A percentile compares a stretch with the other conserved stretches of the same genome.
Evolutionary conservation across 2,113 vertebrate species (phyloP).

Genomic region (Arenaria interpres): DNA sequence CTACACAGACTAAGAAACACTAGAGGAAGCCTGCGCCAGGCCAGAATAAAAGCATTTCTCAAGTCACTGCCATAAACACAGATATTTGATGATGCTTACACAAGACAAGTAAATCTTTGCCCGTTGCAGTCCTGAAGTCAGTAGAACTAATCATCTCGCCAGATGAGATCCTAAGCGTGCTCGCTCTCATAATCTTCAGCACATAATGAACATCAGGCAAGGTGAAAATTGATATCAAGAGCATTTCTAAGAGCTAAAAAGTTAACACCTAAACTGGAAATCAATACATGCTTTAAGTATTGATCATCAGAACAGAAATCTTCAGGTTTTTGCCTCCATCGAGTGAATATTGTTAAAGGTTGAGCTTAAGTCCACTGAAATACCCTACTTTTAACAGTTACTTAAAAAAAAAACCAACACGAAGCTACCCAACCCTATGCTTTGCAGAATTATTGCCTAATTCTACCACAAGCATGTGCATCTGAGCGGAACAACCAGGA

Average conservation of each 20-base stretch:
- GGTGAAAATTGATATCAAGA: constrained; percentile 48
- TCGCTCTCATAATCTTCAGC: background rate
- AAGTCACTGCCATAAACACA: constrained; percentile 61
- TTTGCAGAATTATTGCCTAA: background rate
- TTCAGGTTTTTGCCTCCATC: background rate
- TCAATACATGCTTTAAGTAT: constrained; percentile 34
- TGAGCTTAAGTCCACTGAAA: background rate
- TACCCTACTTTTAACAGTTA: background rate
- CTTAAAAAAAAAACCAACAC: rapidly evolving
- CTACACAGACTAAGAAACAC: constrained; percentile 59
- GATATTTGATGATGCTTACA: constrained; percentile 53
- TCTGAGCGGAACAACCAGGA: background rate
- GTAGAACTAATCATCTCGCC: constrained; percentile 3
- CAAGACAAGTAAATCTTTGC: constrained; percentile 53
- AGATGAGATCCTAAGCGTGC: background rate
- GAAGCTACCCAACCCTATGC: background rate
- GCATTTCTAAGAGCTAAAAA: constrained; percentile 38
- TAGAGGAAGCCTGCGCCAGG: constrained; percentile 8
- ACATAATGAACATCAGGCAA: constrained; percentile 18
- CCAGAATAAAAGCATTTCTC: constrained; percentile 63
- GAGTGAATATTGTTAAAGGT: background rate
- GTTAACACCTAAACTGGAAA: constrained; percentile 61
- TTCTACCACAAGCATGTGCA: background rate
- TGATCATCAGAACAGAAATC: constrained; percentile 15
- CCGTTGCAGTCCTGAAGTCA: background rate